phyloP scores from a whole-genome alignment of 2,888 invertebrate species.

The Acanthococcus lagerstroemiae region DNA sequence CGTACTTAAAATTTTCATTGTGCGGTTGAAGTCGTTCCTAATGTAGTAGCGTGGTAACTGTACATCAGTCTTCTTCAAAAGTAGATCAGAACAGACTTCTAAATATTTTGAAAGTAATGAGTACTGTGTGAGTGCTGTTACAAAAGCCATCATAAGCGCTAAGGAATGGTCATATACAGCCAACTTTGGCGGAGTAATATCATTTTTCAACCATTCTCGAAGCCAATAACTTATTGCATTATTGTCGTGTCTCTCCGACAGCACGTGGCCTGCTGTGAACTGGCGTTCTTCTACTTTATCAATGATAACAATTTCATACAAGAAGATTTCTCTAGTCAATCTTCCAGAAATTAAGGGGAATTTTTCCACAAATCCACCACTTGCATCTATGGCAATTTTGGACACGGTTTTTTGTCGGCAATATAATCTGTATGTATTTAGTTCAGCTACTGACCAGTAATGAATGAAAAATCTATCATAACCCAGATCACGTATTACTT shows the following conservation, averaged over 20 bases:
- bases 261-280: conserved; percentile 30
- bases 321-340: conserved; percentile 5
- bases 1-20: neutral
- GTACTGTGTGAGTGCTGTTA: conserved; percentile 17
- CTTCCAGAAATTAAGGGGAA: conserved; percentile 10
- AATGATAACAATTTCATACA: conserved; percentile 27
- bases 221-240: conserved; percentile 32
- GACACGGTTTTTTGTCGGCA: conserved; percentile 3
- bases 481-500: conserved; percentile 24
- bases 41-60: neutral
- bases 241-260: conserved; percentile 31
- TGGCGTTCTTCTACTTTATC: conserved; percentile 24
- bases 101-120: conserved; percentile 10
- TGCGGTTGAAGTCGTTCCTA: neutral
- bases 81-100: conserved; percentile 22
- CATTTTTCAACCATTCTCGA: conserved; percentile 23
- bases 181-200: conserved; percentile 15
- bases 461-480: conserved; percentile 30
- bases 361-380: conserved; percentile 27
- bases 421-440: conserved; percentile 27
- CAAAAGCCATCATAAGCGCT: conserved; percentile 23
- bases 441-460: conserved; percentile 29
- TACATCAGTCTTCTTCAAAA: no score
- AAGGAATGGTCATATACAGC: conserved; percentile 24
- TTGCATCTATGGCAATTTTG: conserved; percentile 29